Base-by-base conservation (phyloP, 2,797 vertebrate genomes). In the Typhlichthys eigenmanni region DNA sequence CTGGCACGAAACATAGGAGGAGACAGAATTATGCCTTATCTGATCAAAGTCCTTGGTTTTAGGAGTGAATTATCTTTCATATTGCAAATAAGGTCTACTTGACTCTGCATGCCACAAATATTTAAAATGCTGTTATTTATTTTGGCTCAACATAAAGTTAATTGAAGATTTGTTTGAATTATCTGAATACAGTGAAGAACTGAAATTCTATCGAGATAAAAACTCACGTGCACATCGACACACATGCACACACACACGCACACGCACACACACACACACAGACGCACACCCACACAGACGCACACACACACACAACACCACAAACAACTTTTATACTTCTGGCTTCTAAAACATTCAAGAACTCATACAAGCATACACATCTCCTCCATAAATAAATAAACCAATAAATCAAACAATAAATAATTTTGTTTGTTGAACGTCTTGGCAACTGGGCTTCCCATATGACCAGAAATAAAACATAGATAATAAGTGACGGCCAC, bases 11-110 rank as follows among this genome's bases (percentile, higher is more conserved):
- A 88, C 14, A 78, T 70, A 78, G 74, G 74, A 87, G 79, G 69
- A 87, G 84, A 62, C 74, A 73, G 81, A 88, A 84, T 78, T 55
- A 76, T 51, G 34, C 66, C 84, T 91, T 89, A 92, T 92, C 91
- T 87, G 90, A 92, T 91, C 74, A 68, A 70, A 78, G 72, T 64
- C 68, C 71, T 76, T 53, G 74, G 24, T 71, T 57, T 59, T 47
- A 80, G 71, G 77, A 24, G 54, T 54, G 64, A 65, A 74, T 50
- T 49, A 64, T 71, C 50, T 69, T 62, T 62, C 34, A 5, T 71
- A 75, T 71, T 45, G 60, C 19, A 5, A 66, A 58, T 16, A 81
- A 63, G 67, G 60, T 17, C 14, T 54, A 3, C 51, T 54, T 68
- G 0, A 11, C 14, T 54, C 7, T 54, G 34, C 10, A 16, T 38